Conservation (phyloP, 1,140 invertebrate genomes). For the Eupristina koningsbergeri region DNA sequence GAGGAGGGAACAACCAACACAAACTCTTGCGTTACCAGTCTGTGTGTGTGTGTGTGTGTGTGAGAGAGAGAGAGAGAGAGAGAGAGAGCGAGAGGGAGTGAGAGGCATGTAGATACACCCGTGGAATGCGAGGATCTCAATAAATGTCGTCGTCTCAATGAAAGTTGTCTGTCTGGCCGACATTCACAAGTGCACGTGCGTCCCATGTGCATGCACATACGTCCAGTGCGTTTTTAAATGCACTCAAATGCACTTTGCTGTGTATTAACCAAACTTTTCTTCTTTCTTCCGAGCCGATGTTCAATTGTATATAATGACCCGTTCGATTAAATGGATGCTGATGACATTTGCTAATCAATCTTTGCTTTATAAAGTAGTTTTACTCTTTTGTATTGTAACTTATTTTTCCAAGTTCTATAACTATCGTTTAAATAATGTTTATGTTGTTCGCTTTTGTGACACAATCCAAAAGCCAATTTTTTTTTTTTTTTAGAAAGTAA, state of each 20-base stretch:
- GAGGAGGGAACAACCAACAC: neutral
- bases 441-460: neutral
- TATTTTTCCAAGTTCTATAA: too few species aligned
- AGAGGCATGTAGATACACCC: neutral
- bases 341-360: too few species aligned
- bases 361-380: too few species aligned
- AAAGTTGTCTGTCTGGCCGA: slow-evolving; percentile 52
- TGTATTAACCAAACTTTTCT: too few species aligned
- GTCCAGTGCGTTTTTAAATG: neutral
- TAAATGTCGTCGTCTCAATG: slow-evolving; percentile 50
- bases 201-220: neutral
- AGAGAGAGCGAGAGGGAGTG: neutral
- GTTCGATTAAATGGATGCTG: too few species aligned
- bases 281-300: neutral
- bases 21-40: neutral
- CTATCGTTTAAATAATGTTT: too few species aligned
- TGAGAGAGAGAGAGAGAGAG: neutral
- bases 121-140: slow-evolving; percentile 44
- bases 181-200: slow-evolving; percentile 48
- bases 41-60: neutral
- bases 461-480: too few species aligned
- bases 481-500: neutral
- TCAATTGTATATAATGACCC: too few species aligned
- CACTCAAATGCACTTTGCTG: too few species aligned
- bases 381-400: too few species aligned